Percentiles rank a stretch among this genome's conserved stretches.
These are phyloP conservation scores for Drosophila differens DNA, from an alignment of 2,888 invertebrate genomes.

Conservation along the genomic window DNA sequence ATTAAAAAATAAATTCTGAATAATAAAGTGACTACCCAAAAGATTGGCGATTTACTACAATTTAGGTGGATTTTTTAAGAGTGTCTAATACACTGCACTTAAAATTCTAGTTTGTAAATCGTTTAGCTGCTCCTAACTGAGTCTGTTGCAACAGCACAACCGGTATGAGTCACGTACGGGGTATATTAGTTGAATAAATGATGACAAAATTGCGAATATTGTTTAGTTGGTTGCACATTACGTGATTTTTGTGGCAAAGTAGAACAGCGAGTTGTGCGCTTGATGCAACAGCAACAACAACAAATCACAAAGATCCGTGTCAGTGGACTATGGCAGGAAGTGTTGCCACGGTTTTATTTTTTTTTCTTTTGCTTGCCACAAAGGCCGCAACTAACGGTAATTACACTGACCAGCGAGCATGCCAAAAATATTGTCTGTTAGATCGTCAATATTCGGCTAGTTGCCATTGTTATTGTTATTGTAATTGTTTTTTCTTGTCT, in stretches of 20 bases:
- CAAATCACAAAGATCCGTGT: constrained; percentile 23
- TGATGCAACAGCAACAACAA: constrained; percentile 12
- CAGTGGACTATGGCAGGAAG: constrained; percentile 42
- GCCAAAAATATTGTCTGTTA: constrained; percentile 46
- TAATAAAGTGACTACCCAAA: too few species aligned
- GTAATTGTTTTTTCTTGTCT: neutral
- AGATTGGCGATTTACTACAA: neutral
- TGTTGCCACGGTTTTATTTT: constrained; percentile 14
- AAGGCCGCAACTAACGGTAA: constrained; percentile 45
- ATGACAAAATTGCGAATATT: constrained; percentile 15
- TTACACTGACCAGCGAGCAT: constrained; percentile 64
- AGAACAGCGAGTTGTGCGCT: constrained; percentile 42
- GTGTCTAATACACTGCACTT: neutral
- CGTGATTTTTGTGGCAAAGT: constrained; percentile 47
- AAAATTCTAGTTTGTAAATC: neutral
- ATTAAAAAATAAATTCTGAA: too few species aligned
- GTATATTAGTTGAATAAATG: constrained; percentile 17
- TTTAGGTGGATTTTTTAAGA: fast-evolving
- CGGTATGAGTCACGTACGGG: neutral
- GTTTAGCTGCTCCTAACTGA: neutral
- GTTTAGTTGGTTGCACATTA: constrained; percentile 47
- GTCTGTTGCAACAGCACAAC: neutral
- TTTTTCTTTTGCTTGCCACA: neutral
- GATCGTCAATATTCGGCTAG: constrained; percentile 24
- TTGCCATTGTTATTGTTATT: constrained; percentile 10